These are phyloP conservation scores for Dolichallabes microphthalmus DNA, from an alignment of 2,113 vertebrate species.

Conservation along the genomic window DNA sequence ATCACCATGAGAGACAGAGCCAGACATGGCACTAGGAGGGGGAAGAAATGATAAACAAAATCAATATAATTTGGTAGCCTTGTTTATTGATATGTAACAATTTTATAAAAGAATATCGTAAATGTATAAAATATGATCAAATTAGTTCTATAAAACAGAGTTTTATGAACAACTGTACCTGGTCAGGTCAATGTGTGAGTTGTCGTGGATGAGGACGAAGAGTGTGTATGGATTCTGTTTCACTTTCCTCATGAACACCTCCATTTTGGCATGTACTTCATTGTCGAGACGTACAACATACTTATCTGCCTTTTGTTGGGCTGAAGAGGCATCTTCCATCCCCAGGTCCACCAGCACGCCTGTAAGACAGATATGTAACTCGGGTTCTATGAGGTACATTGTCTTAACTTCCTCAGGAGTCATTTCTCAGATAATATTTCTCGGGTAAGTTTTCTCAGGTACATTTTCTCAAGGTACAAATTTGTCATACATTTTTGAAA, in stretches of 20 bases:
- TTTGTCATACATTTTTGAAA: too few relatives aligned
- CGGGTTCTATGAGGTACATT: background rate
- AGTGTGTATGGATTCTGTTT: slow-evolving; percentile 95
- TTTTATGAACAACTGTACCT: slow-evolving; percentile 74
- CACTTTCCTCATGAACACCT: slow-evolving; percentile 91
- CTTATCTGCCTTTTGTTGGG: slow-evolving; percentile 86
- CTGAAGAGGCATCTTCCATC: slow-evolving; percentile 81
- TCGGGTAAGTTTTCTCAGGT: background rate
- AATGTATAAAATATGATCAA: background rate
- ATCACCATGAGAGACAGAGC: slow-evolving; percentile 89
- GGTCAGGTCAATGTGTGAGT: slow-evolving; percentile 91
- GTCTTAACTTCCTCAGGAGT: background rate
- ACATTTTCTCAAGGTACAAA: too few relatives aligned
- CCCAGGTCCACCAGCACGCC: slow-evolving; percentile 95
- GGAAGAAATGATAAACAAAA: slow-evolving; percentile 3
- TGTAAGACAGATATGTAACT: slow-evolving; percentile 58
- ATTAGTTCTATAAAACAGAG: background rate
- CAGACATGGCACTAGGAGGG: slow-evolving; percentile 76
- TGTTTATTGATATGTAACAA: background rate
- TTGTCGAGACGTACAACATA: slow-evolving; percentile 89
- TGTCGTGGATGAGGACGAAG: slow-evolving; percentile 96
- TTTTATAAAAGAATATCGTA: background rate
- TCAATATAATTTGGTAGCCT: background rate
- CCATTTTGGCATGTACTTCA: slow-evolving; percentile 90
- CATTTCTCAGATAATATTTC: background rate